These are phyloP conservation scores for Mongoloraphidia duomilia DNA, from an alignment of 2,888 invertebrate genomes.

Conservation along the genomic window DNA sequence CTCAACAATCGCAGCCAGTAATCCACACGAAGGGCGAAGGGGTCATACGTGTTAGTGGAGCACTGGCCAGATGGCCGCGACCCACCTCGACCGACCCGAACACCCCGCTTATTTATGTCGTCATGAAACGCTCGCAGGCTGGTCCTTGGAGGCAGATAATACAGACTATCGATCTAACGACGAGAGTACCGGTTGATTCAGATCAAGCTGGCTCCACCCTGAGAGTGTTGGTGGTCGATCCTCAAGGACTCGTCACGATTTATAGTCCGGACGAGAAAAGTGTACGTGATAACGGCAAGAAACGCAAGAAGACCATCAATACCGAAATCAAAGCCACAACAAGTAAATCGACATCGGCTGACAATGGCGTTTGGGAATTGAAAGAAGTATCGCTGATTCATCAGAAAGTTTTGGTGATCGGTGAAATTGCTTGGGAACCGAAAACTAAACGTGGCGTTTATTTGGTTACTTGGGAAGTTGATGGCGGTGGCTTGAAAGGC, in stretches of 20 bases:
- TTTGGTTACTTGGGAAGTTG: slow-evolving; percentile 72
- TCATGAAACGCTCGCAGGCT: slow-evolving; percentile 48
- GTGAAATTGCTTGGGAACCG: slow-evolving; percentile 59
- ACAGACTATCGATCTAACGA: slow-evolving; percentile 48
- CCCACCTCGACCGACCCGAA: slow-evolving; percentile 39
- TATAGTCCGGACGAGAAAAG: slow-evolving; percentile 51
- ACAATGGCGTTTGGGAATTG: slow-evolving; percentile 41
- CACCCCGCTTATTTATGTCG: slow-evolving; percentile 51
- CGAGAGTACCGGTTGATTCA: slow-evolving; percentile 47
- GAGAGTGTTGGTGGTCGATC: slow-evolving; percentile 53
- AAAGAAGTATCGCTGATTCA: slow-evolving; percentile 56
- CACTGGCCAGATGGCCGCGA: slow-evolving; percentile 49
- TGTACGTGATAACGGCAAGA: slow-evolving; percentile 28
- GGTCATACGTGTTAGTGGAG: slow-evolving; percentile 46
- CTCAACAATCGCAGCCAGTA: slow-evolving; percentile 51
- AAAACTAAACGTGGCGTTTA: slow-evolving; percentile 52
- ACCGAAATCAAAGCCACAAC: slow-evolving; percentile 36
- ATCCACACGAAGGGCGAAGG: slow-evolving; percentile 56
- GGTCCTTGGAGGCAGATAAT: slow-evolving; percentile 52
- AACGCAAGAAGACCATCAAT: slow-evolving; percentile 32
- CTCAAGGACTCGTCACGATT: slow-evolving; percentile 54
- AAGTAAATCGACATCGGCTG: slow-evolving; percentile 32
- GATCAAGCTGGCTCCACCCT: slow-evolving; percentile 42
- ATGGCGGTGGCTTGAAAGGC: slow-evolving; percentile 66
- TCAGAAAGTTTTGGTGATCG: slow-evolving; percentile 55